Percentiles rank a stretch among this genome's conserved stretches.
These are phyloP conservation scores for Temnothorax unifasciatus DNA, from an alignment of 2,888 invertebrate species.

Conservation along the genomic window DNA sequence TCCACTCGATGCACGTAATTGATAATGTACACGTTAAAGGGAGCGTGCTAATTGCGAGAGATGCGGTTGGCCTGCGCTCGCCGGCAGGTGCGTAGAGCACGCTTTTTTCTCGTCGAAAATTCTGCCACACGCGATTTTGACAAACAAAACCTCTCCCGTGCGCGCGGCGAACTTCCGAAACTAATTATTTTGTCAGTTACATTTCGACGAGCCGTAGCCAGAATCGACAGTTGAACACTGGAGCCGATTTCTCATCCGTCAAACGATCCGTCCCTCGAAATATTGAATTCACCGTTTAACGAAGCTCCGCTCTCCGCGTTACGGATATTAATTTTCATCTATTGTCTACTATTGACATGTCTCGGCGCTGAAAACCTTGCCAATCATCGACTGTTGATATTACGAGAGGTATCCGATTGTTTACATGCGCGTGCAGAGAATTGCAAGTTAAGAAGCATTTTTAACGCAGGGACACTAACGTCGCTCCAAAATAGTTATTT, in stretches of 20 bases:
- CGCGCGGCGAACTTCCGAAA: slow-evolving; percentile 55
- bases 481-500: neutral
- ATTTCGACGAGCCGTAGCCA: slow-evolving; percentile 64
- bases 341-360: slow-evolving; percentile 41
- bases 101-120: slow-evolving; percentile 61
- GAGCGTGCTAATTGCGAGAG: slow-evolving; percentile 49
- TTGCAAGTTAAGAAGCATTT: slow-evolving; percentile 23
- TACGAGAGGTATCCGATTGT: slow-evolving; percentile 32
- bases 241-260: slow-evolving; percentile 65
- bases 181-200: slow-evolving; percentile 77
- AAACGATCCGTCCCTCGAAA: slow-evolving; percentile 72
- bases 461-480: neutral
- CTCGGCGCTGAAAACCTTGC: slow-evolving; percentile 55
- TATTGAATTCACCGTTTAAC: slow-evolving; percentile 72
- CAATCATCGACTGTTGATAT: slow-evolving; percentile 56
- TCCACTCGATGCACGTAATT: slow-evolving; percentile 35
- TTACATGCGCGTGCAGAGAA: slow-evolving; percentile 26
- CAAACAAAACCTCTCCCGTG: slow-evolving; percentile 54
- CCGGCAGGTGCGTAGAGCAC: slow-evolving; percentile 66
- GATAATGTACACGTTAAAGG: slow-evolving; percentile 45
- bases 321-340: slow-evolving; percentile 68
- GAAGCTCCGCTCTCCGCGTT: slow-evolving; percentile 56
- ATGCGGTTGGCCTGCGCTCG: slow-evolving; percentile 48
- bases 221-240: slow-evolving; percentile 73
- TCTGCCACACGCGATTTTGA: slow-evolving; percentile 58